These are phyloP conservation scores for Lasioglossum baleicum DNA, from an alignment of 1,140 invertebrate genomes.

Conservation along the genomic window DNA sequence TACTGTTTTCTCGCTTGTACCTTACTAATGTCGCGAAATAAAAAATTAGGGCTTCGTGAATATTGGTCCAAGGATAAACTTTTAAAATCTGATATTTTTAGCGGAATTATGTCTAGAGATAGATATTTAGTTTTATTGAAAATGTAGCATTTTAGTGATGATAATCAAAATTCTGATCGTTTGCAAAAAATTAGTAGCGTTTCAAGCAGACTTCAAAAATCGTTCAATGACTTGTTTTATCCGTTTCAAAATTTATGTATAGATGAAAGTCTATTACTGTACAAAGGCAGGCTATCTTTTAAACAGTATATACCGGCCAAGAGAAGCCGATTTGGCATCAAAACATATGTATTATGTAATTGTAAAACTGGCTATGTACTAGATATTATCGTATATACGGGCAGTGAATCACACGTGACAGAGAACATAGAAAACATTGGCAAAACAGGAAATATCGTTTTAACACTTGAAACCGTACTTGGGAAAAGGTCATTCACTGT, in stretches of 20 bases:
- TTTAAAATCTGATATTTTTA: constrained; percentile 37
- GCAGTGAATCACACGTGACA: constrained; percentile 28
- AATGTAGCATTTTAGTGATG: constrained; percentile 29
- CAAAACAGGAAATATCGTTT: constrained; percentile 52
- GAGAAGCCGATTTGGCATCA: constrained; percentile 36
- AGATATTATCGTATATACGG: constrained; percentile 60
- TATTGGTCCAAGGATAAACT: constrained; percentile 28
- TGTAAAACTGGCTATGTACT: constrained; percentile 61
- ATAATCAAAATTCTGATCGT: constrained; percentile 33
- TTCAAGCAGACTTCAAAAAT: constrained; percentile 23
- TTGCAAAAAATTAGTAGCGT: constrained; percentile 27
- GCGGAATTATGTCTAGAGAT: constrained; percentile 26
- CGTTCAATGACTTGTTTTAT: constrained; percentile 23
- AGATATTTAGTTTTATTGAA: constrained; percentile 29
- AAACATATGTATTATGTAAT: constrained; percentile 52
- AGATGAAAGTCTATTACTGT: too few relatives aligned
- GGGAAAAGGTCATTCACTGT: constrained; percentile 49
- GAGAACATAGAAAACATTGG: constrained; percentile 16
- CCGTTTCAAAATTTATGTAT: too few relatives aligned
- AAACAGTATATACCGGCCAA: constrained; percentile 18
- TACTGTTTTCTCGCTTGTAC: constrained; percentile 27
- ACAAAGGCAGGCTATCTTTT: too few relatives aligned
- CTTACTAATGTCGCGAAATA: constrained; percentile 21
- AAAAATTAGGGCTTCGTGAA: constrained; percentile 23
- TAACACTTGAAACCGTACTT: constrained; percentile 52